Percentiles rank a stretch among this genome's conserved stretches.
Evolutionary conservation across 1,140 invertebrate genomes (phyloP).

Genomic region (Contarinia nasturtii): DNA sequence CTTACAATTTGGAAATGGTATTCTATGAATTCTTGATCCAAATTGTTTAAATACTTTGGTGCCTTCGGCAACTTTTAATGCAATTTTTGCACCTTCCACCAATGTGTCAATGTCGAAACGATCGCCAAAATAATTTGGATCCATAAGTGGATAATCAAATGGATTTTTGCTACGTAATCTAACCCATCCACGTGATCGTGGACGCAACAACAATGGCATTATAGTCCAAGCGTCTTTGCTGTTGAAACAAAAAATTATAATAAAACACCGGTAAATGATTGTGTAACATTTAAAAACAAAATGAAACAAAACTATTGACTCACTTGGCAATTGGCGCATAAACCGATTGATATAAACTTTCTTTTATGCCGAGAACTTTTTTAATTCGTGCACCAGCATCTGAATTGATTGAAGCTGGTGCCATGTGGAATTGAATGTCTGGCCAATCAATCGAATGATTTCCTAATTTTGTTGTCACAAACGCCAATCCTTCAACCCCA

Average conservation of each 20-base stretch:
- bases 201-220: conserved; percentile 60
- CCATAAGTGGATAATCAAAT: conserved; percentile 63
- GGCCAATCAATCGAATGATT: conserved; percentile 52
- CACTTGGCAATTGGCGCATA: conserved; percentile 56
- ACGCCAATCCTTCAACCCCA: conserved; percentile 68
- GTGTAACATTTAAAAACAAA: too few species aligned
- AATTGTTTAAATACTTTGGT: conserved; percentile 64
- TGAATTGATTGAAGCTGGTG: conserved; percentile 64
- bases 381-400: conserved; percentile 52
- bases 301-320: too few species aligned
- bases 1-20: conserved; percentile 59
- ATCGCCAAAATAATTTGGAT: conserved; percentile 76
- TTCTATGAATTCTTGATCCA: conserved; percentile 48
- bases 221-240: conserved; percentile 67
- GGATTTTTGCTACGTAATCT: conserved; percentile 58
- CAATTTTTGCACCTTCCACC: conserved; percentile 65
- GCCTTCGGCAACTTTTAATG: conserved; percentile 39
- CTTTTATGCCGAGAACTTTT: conserved; percentile 64
- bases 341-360: conserved; percentile 57
- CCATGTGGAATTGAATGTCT: conserved; percentile 75
- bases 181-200: conserved; percentile 59
- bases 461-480: conserved; percentile 64
- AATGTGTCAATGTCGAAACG: conserved; percentile 52
- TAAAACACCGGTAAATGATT: too few species aligned
- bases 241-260: too few species aligned